Percentiles rank a stretch among this genome's conserved stretches.
phyloP scores from a whole-genome alignment of 2,113 vertebrate species.

The Pterocles burchelli region DNA sequence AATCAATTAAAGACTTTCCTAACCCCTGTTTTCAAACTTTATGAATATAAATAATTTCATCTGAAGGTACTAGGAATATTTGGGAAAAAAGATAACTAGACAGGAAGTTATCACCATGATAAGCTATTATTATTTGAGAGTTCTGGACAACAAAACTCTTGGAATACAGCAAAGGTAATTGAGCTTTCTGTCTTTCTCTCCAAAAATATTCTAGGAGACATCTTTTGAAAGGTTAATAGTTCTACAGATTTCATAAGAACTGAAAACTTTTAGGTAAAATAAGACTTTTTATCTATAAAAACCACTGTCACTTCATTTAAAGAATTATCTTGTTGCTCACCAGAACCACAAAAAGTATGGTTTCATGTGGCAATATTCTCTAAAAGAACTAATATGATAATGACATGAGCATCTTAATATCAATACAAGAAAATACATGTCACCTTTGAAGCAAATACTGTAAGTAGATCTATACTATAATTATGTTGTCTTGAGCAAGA shows the following conservation, averaged over 20 bases:
- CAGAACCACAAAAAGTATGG: not conserved
- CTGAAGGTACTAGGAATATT: not conserved
- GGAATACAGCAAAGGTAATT: not conserved
- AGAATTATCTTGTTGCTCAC: not conserved
- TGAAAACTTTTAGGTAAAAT: not conserved
- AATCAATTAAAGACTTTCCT: not conserved
- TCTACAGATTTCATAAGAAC: not conserved
- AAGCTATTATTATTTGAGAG: not conserved
- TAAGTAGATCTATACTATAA: not conserved
- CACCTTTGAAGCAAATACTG: not conserved
- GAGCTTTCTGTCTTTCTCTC: not conserved
- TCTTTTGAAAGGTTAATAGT: not conserved
- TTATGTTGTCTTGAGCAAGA: not conserved
- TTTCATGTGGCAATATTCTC: not conserved
- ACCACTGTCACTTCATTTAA: not conserved
- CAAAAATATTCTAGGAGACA: not conserved
- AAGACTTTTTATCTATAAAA: not conserved
- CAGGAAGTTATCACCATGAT: not conserved
- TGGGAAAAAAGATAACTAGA: not conserved
- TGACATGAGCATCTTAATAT: not conserved
- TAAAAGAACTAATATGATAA: not conserved
- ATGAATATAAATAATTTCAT: not conserved
- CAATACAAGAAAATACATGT: not conserved
- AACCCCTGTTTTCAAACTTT: not conserved
- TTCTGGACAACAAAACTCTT: not conserved